Evolutionary conservation across 2,797 vertebrate species (phyloP), one percentile per base, ranked within the genome.

Genomic region (Rhadinocentrus ornatus): DNA sequence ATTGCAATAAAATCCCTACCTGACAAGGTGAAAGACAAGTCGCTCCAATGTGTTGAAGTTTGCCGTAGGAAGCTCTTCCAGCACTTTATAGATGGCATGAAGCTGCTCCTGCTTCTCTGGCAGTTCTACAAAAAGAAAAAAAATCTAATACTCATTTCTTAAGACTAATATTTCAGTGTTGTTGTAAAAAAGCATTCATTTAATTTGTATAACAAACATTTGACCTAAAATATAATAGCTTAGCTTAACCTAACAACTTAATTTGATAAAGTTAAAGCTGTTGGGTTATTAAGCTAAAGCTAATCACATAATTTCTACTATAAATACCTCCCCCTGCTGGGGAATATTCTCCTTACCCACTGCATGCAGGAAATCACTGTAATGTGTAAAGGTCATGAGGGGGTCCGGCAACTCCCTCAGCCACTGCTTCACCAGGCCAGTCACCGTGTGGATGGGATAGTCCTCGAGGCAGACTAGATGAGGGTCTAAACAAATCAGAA

Each of bases 351-450:
- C 84, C 96, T 93, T 83, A 99, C 98, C 98, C 1, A 99, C 96
- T 4, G 98, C 95, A 48, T 93, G 95, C 50, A 99, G 95, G 84
- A 99, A 99, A 77, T 99, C 97, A 0, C 78, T 95, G 77, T 99
- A 99, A 90, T 96, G 96, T 0, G 90, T 94, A 11, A 98, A 99
- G 18, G 97, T 97, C 98, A 99, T 97, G 11, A 99, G 94, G 0
- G 98, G 98, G 62, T 99, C 98, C 0, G 98, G 97, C 20, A 99
- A 86, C 71, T 99, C 98, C 61, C 98, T 91, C 6, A 99, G 86
- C 98, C 98, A 99, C 83, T 98, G 97, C 78, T 99, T 99, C 11
- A 99, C 93, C 83, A 99, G 94, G 2, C 98, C 98, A 0, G 98
- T 97, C 76, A 99, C 96, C 0, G 98, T 96, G 71, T 99, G 98